Percentiles rank a stretch among this genome's conserved stretches.
These are phyloP conservation scores for Cebidichthys violaceus DNA, from an alignment of 2,113 vertebrate genomes.

Conservation along the genomic window DNA sequence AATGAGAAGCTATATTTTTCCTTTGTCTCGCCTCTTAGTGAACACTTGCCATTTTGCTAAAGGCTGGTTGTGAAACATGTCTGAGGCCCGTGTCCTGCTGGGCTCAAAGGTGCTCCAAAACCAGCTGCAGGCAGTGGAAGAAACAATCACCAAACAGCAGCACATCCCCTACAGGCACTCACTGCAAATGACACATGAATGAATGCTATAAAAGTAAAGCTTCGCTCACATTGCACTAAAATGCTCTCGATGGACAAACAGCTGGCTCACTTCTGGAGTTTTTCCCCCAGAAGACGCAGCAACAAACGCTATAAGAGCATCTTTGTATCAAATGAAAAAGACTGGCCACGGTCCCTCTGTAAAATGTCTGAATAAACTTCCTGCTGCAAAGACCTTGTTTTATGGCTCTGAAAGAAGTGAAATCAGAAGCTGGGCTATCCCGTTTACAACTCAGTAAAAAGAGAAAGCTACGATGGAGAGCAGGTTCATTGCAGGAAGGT, in stretches of 20 bases:
- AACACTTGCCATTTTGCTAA: slow-evolving; percentile 11
- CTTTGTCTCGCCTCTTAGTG: slow-evolving; percentile 21
- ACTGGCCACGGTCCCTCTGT: slow-evolving; percentile 35
- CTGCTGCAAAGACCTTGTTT: slow-evolving; percentile 33
- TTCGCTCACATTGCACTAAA: slow-evolving; percentile 2
- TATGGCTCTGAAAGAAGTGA: slow-evolving; percentile 40
- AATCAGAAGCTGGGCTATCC: slow-evolving; percentile 33
- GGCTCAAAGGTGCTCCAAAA: slow-evolving; percentile 15
- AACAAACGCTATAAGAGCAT: slow-evolving; percentile 24
- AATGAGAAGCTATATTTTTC: slow-evolving; percentile 39
- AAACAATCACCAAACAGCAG: slow-evolving; percentile 22
- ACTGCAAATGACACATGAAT: slow-evolving; percentile 24
- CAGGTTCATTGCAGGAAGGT: slow-evolving; percentile 49
- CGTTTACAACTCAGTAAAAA: slow-evolving; percentile 66
- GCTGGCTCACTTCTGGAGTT: slow-evolving; percentile 10
- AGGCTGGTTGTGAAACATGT: slow-evolving; percentile 27
- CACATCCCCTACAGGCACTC: slow-evolving; percentile 12
- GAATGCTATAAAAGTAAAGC: slow-evolving; percentile 18
- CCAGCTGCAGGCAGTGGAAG: slow-evolving; percentile 12
- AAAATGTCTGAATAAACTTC: slow-evolving; percentile 45
- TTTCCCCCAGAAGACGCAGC: neutral
- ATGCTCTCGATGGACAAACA: slow-evolving; percentile 28
- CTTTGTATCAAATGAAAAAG: slow-evolving; percentile 35
- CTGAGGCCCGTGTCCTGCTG: slow-evolving; percentile 23
- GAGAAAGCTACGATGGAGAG: slow-evolving; percentile 38